These are phyloP conservation scores for Diachasmimorpha longicaudata DNA, from an alignment of 1,140 invertebrate species.

Conservation along the genomic window DNA sequence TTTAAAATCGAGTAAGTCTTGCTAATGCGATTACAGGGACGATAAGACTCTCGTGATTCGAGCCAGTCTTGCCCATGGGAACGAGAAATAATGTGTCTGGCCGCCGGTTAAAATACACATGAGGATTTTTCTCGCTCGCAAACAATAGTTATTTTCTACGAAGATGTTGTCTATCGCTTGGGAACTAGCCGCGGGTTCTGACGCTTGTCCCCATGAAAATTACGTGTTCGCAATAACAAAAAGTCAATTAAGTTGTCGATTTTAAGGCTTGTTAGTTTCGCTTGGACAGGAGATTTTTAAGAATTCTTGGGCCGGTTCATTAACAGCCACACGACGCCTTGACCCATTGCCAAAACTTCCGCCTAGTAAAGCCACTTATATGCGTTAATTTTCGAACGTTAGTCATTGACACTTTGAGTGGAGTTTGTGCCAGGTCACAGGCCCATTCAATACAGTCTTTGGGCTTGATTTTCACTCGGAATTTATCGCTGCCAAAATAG, in stretches of 20 bases:
- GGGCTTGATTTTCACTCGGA: not conserved
- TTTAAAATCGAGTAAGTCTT: constrained; percentile 8
- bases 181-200: not conserved
- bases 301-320: not conserved
- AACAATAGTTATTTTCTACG: not conserved
- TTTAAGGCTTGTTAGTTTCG: too few species aligned
- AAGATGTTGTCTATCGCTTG: not conserved
- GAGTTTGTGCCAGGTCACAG: not conserved
- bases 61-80: not conserved
- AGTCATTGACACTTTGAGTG: not conserved
- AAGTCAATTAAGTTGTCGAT: not conserved
- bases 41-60: constrained; percentile 11
- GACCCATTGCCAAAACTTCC: constrained; percentile 20
- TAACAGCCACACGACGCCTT: constrained; percentile 14
- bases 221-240: not conserved
- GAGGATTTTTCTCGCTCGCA: not conserved
- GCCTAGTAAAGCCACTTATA: constrained; percentile 6
- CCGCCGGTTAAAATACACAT: not conserved
- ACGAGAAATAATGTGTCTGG: constrained; percentile 7
- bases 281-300: too few species aligned
- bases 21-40: constrained; percentile 19
- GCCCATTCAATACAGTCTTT: not conserved
- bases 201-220: not conserved
- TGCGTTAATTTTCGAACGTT: not conserved
- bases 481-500: not conserved